Conservation (phyloP, 2,113 vertebrate species). For the Eulacestoma nigropectus region DNA sequence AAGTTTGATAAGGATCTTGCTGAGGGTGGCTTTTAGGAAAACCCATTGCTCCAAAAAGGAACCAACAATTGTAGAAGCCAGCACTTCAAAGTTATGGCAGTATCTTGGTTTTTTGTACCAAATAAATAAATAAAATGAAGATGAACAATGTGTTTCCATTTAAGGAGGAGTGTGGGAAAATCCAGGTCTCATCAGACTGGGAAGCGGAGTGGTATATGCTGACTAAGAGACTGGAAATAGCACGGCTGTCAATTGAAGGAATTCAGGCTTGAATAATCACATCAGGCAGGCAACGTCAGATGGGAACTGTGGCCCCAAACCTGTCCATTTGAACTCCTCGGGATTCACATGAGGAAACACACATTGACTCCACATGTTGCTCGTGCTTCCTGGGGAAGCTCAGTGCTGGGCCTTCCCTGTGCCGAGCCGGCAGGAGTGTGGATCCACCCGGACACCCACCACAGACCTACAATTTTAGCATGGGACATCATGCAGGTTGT, state of each 20-base stretch:
- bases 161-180: conserved; percentile 69
- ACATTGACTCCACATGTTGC: background rate
- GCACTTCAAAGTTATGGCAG: conserved; percentile 65
- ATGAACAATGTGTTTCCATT: conserved; percentile 71
- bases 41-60: conserved; percentile 57
- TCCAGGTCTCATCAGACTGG: conserved; percentile 58
- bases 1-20: conserved; percentile 70
- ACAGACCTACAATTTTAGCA: fast-evolving
- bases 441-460: fast-evolving
- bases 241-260: background rate
- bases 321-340: background rate
- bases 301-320: background rate
- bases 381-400: background rate
- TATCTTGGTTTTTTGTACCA: conserved; percentile 64
- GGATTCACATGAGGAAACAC: background rate
- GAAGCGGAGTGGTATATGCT: background rate
- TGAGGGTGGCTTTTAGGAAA: conserved; percentile 63
- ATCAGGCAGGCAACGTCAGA: background rate
- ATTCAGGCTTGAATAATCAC: conserved; percentile 38
- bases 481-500: fast-evolving
- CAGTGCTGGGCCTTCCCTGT: background rate
- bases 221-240: conserved; percentile 54
- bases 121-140: conserved; percentile 66
- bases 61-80: conserved; percentile 39
- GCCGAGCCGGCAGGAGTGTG: fast-evolving